phyloP scores from a whole-genome alignment of 1,140 invertebrate genomes.

The Lordiphosa stackelbergi region DNA sequence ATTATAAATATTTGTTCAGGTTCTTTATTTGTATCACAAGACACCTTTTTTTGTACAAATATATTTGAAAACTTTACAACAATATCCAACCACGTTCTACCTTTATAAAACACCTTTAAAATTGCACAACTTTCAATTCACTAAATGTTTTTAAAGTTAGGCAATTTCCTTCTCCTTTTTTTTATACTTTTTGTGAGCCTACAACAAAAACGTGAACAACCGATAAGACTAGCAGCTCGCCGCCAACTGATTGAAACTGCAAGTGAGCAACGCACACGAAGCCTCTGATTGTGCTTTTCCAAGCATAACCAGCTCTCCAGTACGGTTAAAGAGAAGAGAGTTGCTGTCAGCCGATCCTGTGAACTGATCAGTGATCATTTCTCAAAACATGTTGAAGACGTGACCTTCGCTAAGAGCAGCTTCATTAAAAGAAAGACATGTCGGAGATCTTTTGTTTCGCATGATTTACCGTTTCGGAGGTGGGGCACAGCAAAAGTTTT shows the following conservation, averaged over 20 bases:
- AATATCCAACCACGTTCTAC: not conserved
- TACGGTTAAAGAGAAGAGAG: not conserved
- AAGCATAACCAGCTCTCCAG: not conserved
- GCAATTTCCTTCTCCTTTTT: slow-evolving; percentile 2
- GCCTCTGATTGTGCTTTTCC: not conserved
- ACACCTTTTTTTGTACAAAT: no score
- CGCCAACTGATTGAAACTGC: slow-evolving; percentile 34
- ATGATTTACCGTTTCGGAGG: slow-evolving; percentile 39
- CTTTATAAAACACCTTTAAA: not conserved
- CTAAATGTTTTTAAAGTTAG: slow-evolving; percentile 11
- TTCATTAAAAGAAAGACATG: slow-evolving; percentile 1
- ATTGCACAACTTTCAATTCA: slow-evolving; percentile 4
- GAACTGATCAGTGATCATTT: not conserved
- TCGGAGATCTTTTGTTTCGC: slow-evolving; percentile 20
- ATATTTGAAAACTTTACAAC: no score
- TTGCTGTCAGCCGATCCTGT: not conserved
- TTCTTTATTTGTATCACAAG: no score
- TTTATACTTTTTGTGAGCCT: no score
- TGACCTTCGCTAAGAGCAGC: not conserved
- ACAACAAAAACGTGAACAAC: slow-evolving; percentile 18
- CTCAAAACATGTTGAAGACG: not conserved
- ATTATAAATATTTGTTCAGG: no score
- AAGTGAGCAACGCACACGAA: slow-evolving; percentile 19
- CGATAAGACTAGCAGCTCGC: slow-evolving; percentile 37
- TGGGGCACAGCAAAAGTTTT: not conserved